Evolutionary conservation across 2,888 invertebrate species (phyloP), one percentile per base, ranked within the genome.

Genomic region (Meliscaeva auricollis): DNA sequence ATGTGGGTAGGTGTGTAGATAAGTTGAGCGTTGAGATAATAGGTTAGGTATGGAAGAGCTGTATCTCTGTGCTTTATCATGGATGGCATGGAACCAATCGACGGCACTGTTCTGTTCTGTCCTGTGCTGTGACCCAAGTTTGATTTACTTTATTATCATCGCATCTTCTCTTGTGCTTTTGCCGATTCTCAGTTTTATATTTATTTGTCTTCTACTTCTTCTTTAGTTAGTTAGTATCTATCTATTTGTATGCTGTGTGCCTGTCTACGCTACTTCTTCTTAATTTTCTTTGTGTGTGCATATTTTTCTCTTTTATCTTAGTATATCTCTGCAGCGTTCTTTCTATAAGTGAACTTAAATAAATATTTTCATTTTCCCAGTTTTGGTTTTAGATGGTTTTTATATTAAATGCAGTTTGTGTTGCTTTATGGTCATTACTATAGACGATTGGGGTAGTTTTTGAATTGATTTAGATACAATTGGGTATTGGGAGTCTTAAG

Each of bases 41-140:
- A 50, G 52, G 13, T 32, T 46, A 26, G 6, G 32, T 58, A 38
- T 38, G 26, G 26, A 4, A 26, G 26, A 26, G 2, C 26, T 38
- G 2, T 38, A 9, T 22, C 56, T 35, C 44, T 44, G 46, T 68
- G 73, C 74, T 75, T 64, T 75, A 79, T 84, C 79, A 75, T 75
- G 75, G 80, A 80, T 80, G 66, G 74, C 44, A 74, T 75, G 52
- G 83, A 80, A 75, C 80, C 70, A 84, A 84, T 84, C 75, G 80
- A 75, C 79, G 70, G 70, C 15, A 4, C 3, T 38, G 35, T 11
- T 38, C 9, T 26, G 26, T n/a, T 4, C 32, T 32, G 32, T 35
- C 17, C 56, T 32, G 13, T 56, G 69, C n/a, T 69, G 32, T 41
- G 81, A 68, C 38, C 74, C 50, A 52, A 70, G 56, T 73, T 76